Evolutionary conservation across 2,888 invertebrate genomes (phyloP), one percentile per base, ranked within the genome.

Genomic region (Heliconius sara): DNA sequence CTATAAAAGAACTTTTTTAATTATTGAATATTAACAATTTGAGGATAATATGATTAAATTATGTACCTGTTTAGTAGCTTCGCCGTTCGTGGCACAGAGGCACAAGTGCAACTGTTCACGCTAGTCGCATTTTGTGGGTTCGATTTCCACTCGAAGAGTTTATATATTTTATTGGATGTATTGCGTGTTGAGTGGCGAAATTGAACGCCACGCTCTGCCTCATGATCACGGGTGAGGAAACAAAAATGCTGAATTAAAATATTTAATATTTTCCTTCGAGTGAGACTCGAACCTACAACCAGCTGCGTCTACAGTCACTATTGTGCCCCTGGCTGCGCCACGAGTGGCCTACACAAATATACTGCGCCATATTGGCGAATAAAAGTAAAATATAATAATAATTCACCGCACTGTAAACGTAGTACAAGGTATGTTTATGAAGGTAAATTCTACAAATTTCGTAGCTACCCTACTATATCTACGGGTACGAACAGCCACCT

Each of bases 1-100:
- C 19, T 76, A 78, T 83, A 84, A 83, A 83, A 83, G 83, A 82
- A 81, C 77, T 79, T 81, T 79, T 81, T 77, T 52, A 22, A 12
- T 52, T 52, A 52, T 72, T 72, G 52, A 22, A 72, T 52, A 72
- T 72, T 72, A 52, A 52, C 71, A 52, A 52, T 52, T 7, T 52
- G 19, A 52, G 19, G 52, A 52, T 52, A 22, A 19, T 52, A 52
- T 7, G 2, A 22, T 19, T 0, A 52, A 52, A 52, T 52, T 19
- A 19, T 52, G 7, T 52, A 52, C 19, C 52, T 52, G 6, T 19
- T 19, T 19, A 16, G 52, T 52, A 52, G 19, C n/a, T 57, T 57
- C n/a, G 2, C 6, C 52, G 19, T 19, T 10, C 12, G 34, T 34
- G 34, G 34, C 7, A 34, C 34, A 27, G 6, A 34, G 9, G 34